Evolutionary conservation across 2,797 vertebrate species (phyloP), one percentile per base, ranked within the genome.

Genomic region (Peromyscus melanophrys): DNA sequence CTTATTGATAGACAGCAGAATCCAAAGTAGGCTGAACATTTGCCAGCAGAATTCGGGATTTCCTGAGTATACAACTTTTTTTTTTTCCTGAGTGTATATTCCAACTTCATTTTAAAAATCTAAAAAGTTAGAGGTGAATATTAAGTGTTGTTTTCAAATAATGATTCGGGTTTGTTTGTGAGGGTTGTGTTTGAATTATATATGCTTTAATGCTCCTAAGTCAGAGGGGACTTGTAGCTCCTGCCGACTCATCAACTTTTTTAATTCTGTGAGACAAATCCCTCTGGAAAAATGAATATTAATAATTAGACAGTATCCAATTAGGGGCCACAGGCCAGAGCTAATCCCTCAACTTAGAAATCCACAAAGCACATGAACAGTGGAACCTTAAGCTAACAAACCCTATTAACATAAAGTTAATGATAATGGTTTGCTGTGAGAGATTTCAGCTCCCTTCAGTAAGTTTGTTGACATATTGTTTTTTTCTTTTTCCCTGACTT

Each of bases 271-370:
- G 94, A 96, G 94, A 87, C 89, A 96, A 93, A 96, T 96, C 83
- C 95, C 95, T 95, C 57, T 97, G 96, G 91, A 96, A 96, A 97
- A 96, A 97, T 93, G 95, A 95, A 97, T 96, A 96, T 97, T 98
- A 98, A 98, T 96, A 98, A 96, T 97, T 97, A 97, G 94, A 96
- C 93, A 96, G 94, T 96, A 98, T 95, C 96, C 98, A 98, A 98
- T 98, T 98, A 98, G 95, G 61, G 90, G 80, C 95, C 92, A 96
- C 85, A 88, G 91, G 75, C 95, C 78, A 97, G 90, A 96, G 96
- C 71, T 98, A 96, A 96, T 97, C 95, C 96, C 82, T 98, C 59
- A 92, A 96, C 89, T 97, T 75, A 90, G 94, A 97, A 96, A 96
- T 89, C 78, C 90, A 95, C 95, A 96, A 94, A 95, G 95, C 82